Conservation (phyloP, 30 jellyfish, hydroid and myxozoan genomes). For the Aurelia sp. region DNA sequence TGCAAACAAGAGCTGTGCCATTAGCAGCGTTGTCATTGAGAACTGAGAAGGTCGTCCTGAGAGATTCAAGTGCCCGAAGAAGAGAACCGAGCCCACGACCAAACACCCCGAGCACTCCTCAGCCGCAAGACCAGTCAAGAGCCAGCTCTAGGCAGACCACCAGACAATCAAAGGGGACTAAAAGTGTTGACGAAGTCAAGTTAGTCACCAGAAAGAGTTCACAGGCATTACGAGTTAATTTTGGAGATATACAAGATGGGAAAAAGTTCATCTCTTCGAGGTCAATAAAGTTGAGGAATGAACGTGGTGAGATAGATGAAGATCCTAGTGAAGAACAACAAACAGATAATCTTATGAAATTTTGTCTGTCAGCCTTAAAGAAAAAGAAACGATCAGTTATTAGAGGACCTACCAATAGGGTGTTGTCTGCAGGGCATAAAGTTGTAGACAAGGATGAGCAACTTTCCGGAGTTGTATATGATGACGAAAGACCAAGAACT, state of each 20-base stretch:
- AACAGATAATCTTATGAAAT: constrained; percentile 29
- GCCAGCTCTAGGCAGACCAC: not conserved
- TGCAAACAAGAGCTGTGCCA: not conserved
- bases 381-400: constrained; percentile 5
- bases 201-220: not conserved
- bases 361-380: constrained; percentile 54
- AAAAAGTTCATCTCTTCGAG: constrained; percentile 19
- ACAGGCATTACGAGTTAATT: constrained; percentile 34
- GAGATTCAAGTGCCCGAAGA: not conserved
- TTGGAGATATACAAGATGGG: constrained; percentile 34
- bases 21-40: not conserved
- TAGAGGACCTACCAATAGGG: constrained; percentile 19
- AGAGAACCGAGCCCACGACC: not conserved
- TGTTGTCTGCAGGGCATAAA: not conserved
- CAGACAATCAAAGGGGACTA: not conserved
- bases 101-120: no score
- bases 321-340: not conserved
- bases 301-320: not conserved
- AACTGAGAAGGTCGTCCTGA: not conserved
- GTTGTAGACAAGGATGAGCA: not conserved
- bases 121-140: not conserved
- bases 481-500: not conserved
- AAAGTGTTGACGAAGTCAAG: not conserved
- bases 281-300: not conserved
- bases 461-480: not conserved